These are phyloP conservation scores for Heliconius hortense DNA, from an alignment of 2,888 invertebrate species.

Conservation along the genomic window DNA sequence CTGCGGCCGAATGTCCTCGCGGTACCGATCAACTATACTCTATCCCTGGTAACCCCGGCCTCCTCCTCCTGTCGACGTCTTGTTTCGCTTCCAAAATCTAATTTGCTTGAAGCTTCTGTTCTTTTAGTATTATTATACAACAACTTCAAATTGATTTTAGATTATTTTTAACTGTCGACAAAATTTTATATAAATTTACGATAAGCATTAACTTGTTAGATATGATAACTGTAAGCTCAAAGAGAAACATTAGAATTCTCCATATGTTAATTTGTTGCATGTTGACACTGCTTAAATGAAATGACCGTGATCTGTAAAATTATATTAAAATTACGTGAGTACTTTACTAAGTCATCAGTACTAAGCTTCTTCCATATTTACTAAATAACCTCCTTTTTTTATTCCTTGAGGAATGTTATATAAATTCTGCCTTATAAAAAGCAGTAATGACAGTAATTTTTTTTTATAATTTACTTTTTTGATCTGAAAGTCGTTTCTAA, in stretches of 20 bases:
- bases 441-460: background rate
- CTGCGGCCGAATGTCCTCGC: slow-evolving; percentile 62
- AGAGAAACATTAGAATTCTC: background rate
- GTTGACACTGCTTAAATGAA: background rate
- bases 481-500: no score
- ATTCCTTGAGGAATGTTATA: background rate
- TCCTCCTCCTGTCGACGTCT: slow-evolving; percentile 50
- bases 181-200: background rate
- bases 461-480: background rate
- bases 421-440: background rate
- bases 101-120: slow-evolving; percentile 50
- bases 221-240: background rate
- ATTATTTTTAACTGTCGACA: background rate
- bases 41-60: slow-evolving; percentile 67
- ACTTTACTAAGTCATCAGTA: background rate
- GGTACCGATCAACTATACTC: slow-evolving; percentile 71
- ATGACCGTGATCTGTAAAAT: background rate
- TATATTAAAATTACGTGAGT: no score
- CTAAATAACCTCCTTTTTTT: background rate
- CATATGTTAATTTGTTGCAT: background rate
- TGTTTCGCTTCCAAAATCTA: slow-evolving; percentile 59
- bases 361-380: background rate
- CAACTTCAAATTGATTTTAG: background rate
- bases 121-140: slow-evolving; percentile 22
- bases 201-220: background rate